Conservation (phyloP, 2,797 vertebrate genomes). For the Sphenopsis melanotis region DNA sequence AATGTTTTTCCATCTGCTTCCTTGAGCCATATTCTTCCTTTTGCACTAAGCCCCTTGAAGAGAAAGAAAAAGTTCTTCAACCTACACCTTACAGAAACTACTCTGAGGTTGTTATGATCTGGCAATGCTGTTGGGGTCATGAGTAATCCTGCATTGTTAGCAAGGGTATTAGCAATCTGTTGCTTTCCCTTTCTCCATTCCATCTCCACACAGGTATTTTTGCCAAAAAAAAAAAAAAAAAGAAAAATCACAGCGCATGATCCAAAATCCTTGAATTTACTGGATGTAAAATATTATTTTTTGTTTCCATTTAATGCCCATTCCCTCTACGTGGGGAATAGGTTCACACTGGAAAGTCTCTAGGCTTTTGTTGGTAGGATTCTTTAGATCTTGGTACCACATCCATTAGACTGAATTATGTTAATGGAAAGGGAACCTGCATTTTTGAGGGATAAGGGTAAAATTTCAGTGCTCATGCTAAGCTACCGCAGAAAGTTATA, state of each 20-base stretch:
- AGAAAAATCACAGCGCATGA: fast-evolving
- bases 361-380: not conserved
- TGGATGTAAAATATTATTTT: not conserved
- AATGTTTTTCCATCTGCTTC: constrained; percentile 38
- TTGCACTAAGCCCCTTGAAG: not conserved
- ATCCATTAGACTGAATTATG: not conserved
- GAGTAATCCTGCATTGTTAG: not conserved
- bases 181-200: not conserved
- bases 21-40: not conserved
- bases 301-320: not conserved
- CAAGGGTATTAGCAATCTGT: not conserved
- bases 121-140: not conserved
- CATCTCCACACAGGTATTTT: not conserved
- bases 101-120: not conserved
- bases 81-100: not conserved
- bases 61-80: not conserved
- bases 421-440: not conserved
- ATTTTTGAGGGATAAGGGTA: not conserved
- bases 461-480: not conserved
- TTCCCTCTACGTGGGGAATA: not conserved
- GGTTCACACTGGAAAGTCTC: not conserved
- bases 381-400: not conserved
- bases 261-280: not conserved
- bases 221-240: not conserved
- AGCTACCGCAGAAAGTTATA: not conserved